phyloP scores from a whole-genome alignment of 2,797 vertebrate genomes.

The Etheostoma perlongum region DNA sequence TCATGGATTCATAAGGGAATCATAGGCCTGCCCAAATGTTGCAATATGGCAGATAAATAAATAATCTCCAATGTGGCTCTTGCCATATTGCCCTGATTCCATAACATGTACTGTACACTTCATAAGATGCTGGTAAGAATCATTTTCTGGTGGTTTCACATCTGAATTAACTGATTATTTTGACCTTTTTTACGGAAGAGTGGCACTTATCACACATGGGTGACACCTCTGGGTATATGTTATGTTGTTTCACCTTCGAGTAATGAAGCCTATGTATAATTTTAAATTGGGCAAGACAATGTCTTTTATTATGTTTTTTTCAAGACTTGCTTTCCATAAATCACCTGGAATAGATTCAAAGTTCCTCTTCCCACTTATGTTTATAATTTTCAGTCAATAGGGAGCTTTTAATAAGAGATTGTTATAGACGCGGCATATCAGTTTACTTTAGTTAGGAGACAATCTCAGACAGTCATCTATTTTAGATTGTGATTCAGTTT shows the following conservation, averaged over 20 bases:
- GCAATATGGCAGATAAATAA: constrained; percentile 82
- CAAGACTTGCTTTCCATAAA: background rate
- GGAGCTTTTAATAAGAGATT: background rate
- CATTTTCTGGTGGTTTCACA: constrained; percentile 6
- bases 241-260: no score
- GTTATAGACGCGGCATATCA: background rate
- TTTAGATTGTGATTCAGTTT: background rate
- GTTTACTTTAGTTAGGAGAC: background rate
- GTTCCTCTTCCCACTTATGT: background rate
- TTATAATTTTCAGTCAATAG: background rate
- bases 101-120: constrained; percentile 40
- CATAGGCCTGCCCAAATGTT: constrained; percentile 67
- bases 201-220: no score
- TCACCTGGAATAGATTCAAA: background rate
- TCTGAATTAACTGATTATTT: background rate
- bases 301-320: constrained; percentile 11
- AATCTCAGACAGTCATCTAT: background rate
- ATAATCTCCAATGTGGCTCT: constrained; percentile 64
- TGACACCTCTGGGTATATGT: no score
- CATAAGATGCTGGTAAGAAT: constrained; percentile 26
- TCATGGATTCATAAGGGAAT: constrained; percentile 68
- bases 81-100: constrained; percentile 68
- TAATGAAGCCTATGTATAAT: no score
- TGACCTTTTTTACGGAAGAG: background rate
- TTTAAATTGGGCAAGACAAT: background rate